A percentile compares a stretch with the other conserved stretches of the same genome.
phyloP scores from a whole-genome alignment of 2,797 vertebrate genomes.

The Melanotaenia boesemani region DNA sequence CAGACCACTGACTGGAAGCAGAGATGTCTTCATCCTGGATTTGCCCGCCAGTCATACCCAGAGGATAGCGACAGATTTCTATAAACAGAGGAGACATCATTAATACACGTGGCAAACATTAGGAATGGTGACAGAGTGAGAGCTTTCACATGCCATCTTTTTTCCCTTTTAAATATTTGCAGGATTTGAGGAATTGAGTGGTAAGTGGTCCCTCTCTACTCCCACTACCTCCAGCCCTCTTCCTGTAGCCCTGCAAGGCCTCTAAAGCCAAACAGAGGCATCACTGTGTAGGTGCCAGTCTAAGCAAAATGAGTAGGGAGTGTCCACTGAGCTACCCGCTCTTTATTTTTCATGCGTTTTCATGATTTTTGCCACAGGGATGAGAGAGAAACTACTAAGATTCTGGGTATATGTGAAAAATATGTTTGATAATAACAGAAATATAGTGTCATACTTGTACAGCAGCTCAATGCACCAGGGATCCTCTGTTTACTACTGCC shows the following conservation, averaged over 20 bases:
- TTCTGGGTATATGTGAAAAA: background rate
- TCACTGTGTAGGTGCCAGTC: conserved; percentile 80
- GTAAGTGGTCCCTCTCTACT: conserved; percentile 39
- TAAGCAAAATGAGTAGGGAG: conserved; percentile 64
- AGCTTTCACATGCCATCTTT: conserved; percentile 5
- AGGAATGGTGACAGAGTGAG: background rate
- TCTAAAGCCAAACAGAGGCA: conserved; percentile 80
- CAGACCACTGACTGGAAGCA: conserved; percentile 98
- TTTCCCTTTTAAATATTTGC: conserved; percentile 20
- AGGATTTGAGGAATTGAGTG: conserved; percentile 40
- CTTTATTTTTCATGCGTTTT: conserved; percentile 47
- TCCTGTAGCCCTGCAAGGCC: conserved; percentile 75
- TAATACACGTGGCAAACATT: background rate
- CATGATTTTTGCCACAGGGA: conserved; percentile 43
- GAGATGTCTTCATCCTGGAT: conserved; percentile 97
- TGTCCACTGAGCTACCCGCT: conserved; percentile 43
- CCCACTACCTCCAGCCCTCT: conserved; percentile 43
- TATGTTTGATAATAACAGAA: background rate
- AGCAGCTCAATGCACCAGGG: conserved; percentile 12
- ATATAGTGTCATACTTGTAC: background rate
- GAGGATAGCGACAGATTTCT: conserved; percentile 95
- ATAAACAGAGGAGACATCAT: conserved; percentile 63
- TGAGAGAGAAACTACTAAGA: conserved; percentile 23
- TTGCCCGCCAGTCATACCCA: conserved; percentile 95
- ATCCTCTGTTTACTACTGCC: conserved; percentile 30